Evolutionary conservation across 1,140 invertebrate species (phyloP), one percentile per base, ranked within the genome.

Genomic region (Phymorhynchus buccinoides): DNA sequence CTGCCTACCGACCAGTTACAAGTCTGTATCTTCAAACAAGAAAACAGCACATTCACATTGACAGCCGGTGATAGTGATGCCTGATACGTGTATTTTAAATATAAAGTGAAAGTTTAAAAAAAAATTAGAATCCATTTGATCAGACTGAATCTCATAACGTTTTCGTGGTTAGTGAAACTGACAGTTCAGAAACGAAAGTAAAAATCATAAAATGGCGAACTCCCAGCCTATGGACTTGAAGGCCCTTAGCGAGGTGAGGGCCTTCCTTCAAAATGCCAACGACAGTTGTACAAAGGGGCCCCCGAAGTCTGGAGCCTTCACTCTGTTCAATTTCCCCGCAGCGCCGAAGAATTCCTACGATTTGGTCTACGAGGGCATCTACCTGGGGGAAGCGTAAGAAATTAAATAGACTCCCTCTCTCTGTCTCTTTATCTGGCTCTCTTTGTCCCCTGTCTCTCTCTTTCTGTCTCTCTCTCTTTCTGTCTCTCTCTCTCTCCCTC

Each of bases 281-380:
- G 37, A 84, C 44, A 9, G 39, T 30, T 48, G 14, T 42, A 39
- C 7, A 0, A 44, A 22, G 16, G 71, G 35, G 42, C 27, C 77
- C 7, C 56, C 79, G 16, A 62, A 42, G 30, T 56, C 42, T 12
- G 83, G 83, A 18, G 44, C 78, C 18, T 85, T 83, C 35, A 75
- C 52, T 12, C 56, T 78, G n/a, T 86, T 87, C 41, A 42, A 22
- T 27, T 84, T 86, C 56, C 84, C 87, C 27, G 52, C 56, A 22
- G 42, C 30, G 0, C 87, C 87, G 4, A 83, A 86, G 71, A 84
- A 86, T 66, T 22, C 83, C 14, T 87, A 81, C 56, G 86, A 88
- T 86, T 75, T 86, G 56, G 85, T 88, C 16, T 86, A 84, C 68
- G 82, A 84, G 37, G 83, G 86, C 22, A 85, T 88, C 30, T 84